A percentile compares a stretch with the other conserved stretches of the same genome.
Conservation (phyloP, 2,113 vertebrate species). For the Naja naja region DNA sequence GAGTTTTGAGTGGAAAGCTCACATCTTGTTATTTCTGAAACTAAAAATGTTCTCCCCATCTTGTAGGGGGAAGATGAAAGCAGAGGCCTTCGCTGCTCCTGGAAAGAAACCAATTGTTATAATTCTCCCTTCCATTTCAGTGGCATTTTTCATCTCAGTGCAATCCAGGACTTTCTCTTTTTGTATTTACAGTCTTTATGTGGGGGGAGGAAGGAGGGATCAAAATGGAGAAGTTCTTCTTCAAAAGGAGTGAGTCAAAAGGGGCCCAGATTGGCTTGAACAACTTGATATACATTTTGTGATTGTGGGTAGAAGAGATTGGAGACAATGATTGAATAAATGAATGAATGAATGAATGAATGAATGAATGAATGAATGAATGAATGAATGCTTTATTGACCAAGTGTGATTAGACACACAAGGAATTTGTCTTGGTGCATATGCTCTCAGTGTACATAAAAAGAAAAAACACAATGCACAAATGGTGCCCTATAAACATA, state of each 20-base stretch:
- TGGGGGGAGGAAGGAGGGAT: neutral
- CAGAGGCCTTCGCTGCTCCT: neutral
- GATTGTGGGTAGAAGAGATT: too few species aligned
- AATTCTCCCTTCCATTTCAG: conserved; percentile 48
- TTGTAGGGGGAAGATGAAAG: conserved; percentile 53
- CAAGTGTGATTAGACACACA: too few species aligned
- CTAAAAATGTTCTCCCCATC: neutral
- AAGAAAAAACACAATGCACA: too few species aligned
- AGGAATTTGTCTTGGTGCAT: too few species aligned
- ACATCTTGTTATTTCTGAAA: conserved; percentile 26
- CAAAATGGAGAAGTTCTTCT: neutral
- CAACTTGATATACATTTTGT: neutral
- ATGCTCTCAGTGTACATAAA: too few species aligned
- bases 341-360: too few species aligned
- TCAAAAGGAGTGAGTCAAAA: neutral
- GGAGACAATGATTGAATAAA: too few species aligned
- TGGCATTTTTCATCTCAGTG: conserved; percentile 42
- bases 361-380: too few species aligned
- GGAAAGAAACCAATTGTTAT: conserved; percentile 38
- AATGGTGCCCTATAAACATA: too few species aligned
- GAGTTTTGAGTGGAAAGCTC: conserved; percentile 32
- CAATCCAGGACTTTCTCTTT: conserved; percentile 7
- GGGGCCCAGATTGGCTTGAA: neutral
- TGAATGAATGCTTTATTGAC: too few species aligned
- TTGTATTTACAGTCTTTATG: neutral